Conservation (phyloP, 2,888 invertebrate species). For the Hartigia nigra region DNA sequence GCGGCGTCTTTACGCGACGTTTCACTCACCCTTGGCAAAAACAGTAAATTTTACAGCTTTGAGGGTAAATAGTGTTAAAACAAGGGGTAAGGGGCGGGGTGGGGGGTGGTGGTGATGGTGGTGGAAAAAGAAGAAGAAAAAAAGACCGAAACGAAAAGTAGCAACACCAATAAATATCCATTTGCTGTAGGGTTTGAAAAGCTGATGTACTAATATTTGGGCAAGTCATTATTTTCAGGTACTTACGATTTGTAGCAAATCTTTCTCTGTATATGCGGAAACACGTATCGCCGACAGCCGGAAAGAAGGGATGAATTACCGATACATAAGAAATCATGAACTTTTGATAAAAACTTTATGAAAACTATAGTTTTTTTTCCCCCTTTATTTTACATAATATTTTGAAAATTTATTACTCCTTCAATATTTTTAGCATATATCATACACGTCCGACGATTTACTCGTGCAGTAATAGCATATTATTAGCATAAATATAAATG, state of each 20-base stretch:
- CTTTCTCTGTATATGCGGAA: neutral
- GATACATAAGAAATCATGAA: neutral
- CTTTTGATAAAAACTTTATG: neutral
- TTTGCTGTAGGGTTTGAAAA: accelerated
- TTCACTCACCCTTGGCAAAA: neutral
- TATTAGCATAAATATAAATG: too few species aligned
- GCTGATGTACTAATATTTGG: neutral
- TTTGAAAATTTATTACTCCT: neutral
- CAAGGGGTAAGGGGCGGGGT: too few species aligned
- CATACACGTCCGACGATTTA: neutral
- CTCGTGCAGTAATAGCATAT: too few species aligned
- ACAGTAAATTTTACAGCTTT: neutral
- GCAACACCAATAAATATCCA: neutral
- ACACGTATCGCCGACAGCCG: neutral
- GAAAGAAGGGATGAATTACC: neutral
- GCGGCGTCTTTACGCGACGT: neutral
- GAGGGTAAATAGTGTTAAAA: neutral
- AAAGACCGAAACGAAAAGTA: neutral
- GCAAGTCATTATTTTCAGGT: neutral
- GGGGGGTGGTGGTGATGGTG: too few species aligned
- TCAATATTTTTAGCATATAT: neutral
- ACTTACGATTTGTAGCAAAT: neutral
- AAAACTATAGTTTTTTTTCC: neutral
- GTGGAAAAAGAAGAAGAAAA: too few species aligned
- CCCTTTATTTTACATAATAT: neutral